Evolutionary conservation across 2,113 vertebrate genomes (phyloP).

Genomic region (Corapipo altera): DNA sequence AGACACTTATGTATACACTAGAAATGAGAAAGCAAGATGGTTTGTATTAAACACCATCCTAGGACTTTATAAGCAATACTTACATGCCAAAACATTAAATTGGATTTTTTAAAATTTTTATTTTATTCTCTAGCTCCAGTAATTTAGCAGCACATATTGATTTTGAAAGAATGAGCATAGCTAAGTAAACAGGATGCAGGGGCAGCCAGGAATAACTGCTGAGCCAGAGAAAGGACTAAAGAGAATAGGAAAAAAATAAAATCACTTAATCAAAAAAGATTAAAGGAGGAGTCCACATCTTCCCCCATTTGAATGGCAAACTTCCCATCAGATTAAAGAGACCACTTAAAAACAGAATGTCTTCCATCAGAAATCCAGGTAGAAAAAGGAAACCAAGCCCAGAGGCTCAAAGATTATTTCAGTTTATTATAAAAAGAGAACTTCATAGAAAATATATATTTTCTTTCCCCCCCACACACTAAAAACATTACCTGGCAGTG

Average conservation of each 20-base stretch:
- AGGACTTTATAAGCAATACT: not conserved
- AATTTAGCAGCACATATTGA: not conserved
- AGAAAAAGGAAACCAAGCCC: not conserved
- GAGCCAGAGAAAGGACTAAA: not conserved
- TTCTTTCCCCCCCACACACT: not conserved
- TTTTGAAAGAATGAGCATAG: not conserved
- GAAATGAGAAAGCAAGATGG: not conserved
- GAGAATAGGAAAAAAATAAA: not conserved
- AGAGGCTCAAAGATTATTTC: not conserved
- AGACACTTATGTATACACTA: not conserved
- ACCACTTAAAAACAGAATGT: not conserved
- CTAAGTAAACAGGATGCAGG: not conserved
- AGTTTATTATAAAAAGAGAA: not conserved
- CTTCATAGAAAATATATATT: fast-evolving
- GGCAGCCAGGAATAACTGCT: not conserved
- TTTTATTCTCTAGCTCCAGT: not conserved
- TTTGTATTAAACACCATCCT: not conserved
- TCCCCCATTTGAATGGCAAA: not conserved
- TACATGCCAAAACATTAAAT: not conserved
- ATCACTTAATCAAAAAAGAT: not conserved
- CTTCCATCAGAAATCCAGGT: not conserved
- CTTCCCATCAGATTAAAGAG: not conserved
- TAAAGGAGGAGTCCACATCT: not conserved
- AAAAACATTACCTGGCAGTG: not conserved
- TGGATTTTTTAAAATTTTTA: not conserved